Base-by-base conservation (phyloP, 1,140 invertebrate genomes). In the Limonius californicus region DNA sequence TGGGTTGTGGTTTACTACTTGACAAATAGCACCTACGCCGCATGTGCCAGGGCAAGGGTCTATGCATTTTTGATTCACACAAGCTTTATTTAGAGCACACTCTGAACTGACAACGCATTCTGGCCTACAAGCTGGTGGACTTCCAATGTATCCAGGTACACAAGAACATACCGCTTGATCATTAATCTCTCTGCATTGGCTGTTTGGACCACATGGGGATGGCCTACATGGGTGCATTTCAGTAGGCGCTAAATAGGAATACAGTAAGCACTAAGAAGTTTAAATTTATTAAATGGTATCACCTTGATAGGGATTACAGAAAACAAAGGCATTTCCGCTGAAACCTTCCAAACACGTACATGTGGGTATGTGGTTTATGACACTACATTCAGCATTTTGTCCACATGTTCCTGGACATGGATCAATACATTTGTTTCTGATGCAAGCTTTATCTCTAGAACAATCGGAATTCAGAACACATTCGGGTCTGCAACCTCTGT, bases 1-100 rank as follows among this genome's bases (percentile, higher is more conserved):
- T 0, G 89, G 89, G 77, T 85, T 89, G 68, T 92, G 89, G 74
- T 87, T 88, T 11, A 88, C 82, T 30, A 90, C 85, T 76, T 84
- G 80, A 73, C 89, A 91, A 59, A 82, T 76, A 1, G 89, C 83
- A 35, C 54, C 55, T 30, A 76, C 30, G 30, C 73, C 88, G 74
- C 89, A 91, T 21, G 86, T 84, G 45, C 85, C 86, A 9, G 81
- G 78, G 71, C 87, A 88, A 30, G 86, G 85, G 70, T 88, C 82
- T 59, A 79, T 78, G 73, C 89, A 91, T 70, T 85, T 87, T 65
- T 84, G 81, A 71, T 87, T 88, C 15, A 86, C 81, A 72, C 88
- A 89, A 18, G 87, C 86, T 67, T 82, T 74, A 61, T 85, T 81
- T 60, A 81, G 81, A 1, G 82, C 45, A 74, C 88, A 90, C 73